Conservation (phyloP, 2,888 invertebrate species). For the Cheilosia impressa region DNA sequence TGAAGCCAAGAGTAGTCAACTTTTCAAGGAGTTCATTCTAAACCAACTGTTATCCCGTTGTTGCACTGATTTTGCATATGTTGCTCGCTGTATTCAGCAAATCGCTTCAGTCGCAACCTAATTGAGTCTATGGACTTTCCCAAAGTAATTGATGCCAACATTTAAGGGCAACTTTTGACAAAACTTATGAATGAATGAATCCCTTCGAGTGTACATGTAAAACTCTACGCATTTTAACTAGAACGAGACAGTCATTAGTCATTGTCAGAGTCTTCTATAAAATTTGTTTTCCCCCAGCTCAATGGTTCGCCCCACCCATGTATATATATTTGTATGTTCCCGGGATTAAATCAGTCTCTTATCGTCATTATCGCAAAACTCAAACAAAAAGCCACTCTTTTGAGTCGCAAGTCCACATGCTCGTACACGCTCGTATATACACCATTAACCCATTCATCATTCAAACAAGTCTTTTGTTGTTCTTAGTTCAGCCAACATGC, state of each 20-base stretch:
- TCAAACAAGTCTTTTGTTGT: slow-evolving; percentile 61
- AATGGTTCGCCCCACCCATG: slow-evolving; percentile 4
- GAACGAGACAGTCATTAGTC: slow-evolving; percentile 42
- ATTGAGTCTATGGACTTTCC: too few relatives aligned
- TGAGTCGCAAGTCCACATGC: slow-evolving; percentile 38
- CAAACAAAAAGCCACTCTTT: slow-evolving; percentile 41
- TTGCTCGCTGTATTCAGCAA: too few relatives aligned
- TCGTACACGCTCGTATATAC: slow-evolving; percentile 21
- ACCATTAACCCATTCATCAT: slow-evolving; percentile 74
- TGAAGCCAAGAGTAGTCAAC: too few relatives aligned
- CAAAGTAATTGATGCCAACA: too few relatives aligned
- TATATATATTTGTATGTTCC: neutral
- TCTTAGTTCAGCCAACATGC: slow-evolving; percentile 21
- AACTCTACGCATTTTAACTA: neutral
- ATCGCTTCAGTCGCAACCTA: too few relatives aligned
- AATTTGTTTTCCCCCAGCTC: neutral
- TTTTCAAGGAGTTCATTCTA: too few relatives aligned
- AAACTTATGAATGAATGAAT: too few relatives aligned
- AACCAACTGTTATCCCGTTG: too few relatives aligned
- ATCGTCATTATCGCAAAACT: slow-evolving; percentile 40
- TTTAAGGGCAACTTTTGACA: too few relatives aligned
- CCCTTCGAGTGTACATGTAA: neutral
- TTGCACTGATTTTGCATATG: too few relatives aligned
- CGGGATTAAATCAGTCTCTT: slow-evolving; percentile 53
- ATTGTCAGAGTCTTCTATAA: slow-evolving; percentile 25